These are phyloP conservation scores for Heterocephalus glaber DNA, from an alignment of 2,113 vertebrate species.

Conservation along the genomic window DNA sequence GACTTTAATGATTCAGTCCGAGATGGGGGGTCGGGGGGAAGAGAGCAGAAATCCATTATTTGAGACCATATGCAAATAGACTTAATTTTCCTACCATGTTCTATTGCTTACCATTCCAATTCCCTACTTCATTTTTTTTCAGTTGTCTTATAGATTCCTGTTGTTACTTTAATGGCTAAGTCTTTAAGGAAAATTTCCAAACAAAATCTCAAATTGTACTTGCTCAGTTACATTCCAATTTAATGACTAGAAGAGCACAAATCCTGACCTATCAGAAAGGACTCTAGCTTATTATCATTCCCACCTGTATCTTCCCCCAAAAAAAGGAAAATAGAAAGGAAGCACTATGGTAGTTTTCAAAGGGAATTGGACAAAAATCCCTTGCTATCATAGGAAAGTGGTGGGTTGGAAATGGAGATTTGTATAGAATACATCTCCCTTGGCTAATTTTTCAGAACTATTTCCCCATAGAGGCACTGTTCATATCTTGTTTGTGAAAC, in stretches of 20 bases:
- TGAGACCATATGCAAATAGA: background rate
- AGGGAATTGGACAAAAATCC: background rate
- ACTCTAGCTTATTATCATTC: slow-evolving; percentile 22
- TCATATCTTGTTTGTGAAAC: background rate
- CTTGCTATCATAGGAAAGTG: background rate
- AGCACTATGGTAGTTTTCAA: background rate
- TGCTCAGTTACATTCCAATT: slow-evolving; percentile 44
- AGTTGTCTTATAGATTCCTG: background rate
- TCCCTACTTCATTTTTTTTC: background rate
- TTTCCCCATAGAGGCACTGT: background rate
- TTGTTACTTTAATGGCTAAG: slow-evolving; percentile 10
- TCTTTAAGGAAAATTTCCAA: slow-evolving; percentile 33
- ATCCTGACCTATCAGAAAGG: slow-evolving; percentile 1
- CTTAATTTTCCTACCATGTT: background rate
- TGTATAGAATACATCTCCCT: background rate
- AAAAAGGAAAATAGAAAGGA: background rate
- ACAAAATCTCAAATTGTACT: slow-evolving; percentile 47
- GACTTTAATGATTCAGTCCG: background rate
- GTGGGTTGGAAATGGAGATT: background rate
- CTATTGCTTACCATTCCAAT: background rate
- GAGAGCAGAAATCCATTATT: background rate
- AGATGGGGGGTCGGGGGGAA: background rate
- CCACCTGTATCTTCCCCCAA: background rate
- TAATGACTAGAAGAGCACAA: background rate
- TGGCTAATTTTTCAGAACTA: slow-evolving; percentile 26